These are phyloP conservation scores for Caenorhabditis sinica DNA, from an alignment of 2,888 invertebrate genomes.

Conservation along the genomic window DNA sequence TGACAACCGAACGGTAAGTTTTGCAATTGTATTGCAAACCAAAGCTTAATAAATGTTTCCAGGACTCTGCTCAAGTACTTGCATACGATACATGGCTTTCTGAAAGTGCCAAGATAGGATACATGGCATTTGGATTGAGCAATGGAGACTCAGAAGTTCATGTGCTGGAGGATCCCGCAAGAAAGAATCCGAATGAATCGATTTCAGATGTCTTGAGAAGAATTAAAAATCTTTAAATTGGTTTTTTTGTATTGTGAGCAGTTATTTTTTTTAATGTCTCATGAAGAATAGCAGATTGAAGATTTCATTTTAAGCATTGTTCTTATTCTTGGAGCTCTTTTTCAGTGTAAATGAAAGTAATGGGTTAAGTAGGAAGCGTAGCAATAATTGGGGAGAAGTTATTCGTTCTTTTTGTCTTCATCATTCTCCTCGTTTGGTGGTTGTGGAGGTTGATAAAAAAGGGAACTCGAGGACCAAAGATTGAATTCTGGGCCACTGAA, in stretches of 20 bases:
- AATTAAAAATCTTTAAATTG: slow-evolving; percentile 40
- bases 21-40: too few species aligned
- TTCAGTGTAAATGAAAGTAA: background rate
- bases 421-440: slow-evolving; percentile 22
- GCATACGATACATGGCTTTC: slow-evolving; percentile 52
- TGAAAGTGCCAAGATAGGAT: slow-evolving; percentile 36
- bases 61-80: slow-evolving; percentile 41
- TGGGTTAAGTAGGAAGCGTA: background rate
- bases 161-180: slow-evolving; percentile 54
- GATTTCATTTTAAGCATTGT: too few species aligned
- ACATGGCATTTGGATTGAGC: slow-evolving; percentile 51
- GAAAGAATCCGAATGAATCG: slow-evolving; percentile 50
- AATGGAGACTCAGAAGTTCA: slow-evolving; percentile 60
- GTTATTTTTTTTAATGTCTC: too few species aligned
- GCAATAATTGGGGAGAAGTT: background rate
- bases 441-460: slow-evolving; percentile 43
- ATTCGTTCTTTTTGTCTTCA: slow-evolving; percentile 15
- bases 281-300: too few species aligned
- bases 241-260: too few species aligned
- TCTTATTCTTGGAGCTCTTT: background rate
- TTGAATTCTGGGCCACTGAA: slow-evolving; percentile 66
- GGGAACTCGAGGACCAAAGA: slow-evolving; percentile 54
- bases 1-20: slow-evolving; percentile 35
- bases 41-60: slow-evolving; percentile 1
- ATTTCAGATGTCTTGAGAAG: slow-evolving; percentile 48